Evolutionary conservation across 2,888 invertebrate species (phyloP).

Genomic region (Chymomyza caudatula): DNA sequence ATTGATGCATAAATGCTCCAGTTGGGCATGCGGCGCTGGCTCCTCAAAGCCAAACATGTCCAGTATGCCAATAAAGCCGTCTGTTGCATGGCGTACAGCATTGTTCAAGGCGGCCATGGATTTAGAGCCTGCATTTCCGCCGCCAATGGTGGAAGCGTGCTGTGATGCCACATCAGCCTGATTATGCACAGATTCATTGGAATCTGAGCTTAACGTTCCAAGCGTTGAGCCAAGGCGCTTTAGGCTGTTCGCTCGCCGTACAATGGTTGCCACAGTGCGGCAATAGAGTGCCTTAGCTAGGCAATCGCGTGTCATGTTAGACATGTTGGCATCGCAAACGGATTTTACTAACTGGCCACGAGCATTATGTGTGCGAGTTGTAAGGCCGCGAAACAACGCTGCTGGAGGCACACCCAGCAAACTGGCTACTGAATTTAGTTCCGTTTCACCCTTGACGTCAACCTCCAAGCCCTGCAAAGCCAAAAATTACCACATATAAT

Average conservation of each 20-base stretch:
- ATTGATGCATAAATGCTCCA: slow-evolving; percentile 96
- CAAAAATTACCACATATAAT: not conserved
- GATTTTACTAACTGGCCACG: slow-evolving; percentile 89
- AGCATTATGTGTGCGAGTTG: slow-evolving; percentile 88
- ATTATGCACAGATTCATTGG: slow-evolving; percentile 92
- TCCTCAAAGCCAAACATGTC: slow-evolving; percentile 99
- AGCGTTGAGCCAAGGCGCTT: slow-evolving; percentile 89
- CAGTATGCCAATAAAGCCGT: slow-evolving; percentile 95
- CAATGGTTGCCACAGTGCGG: slow-evolving; percentile 95
- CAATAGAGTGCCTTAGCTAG: slow-evolving; percentile 95
- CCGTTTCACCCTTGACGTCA: slow-evolving; percentile 88
- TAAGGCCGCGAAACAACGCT: slow-evolving; percentile 84
- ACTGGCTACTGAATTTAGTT: slow-evolving; percentile 91
- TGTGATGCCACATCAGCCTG: slow-evolving; percentile 91
- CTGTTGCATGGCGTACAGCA: slow-evolving; percentile 94
- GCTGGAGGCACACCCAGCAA: slow-evolving; percentile 83
- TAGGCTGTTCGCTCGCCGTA: slow-evolving; percentile 93
- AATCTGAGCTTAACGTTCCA: slow-evolving; percentile 91
- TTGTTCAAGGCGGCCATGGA: slow-evolving; percentile 95
- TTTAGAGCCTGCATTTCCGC: slow-evolving; percentile 89
- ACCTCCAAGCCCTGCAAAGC: slow-evolving; percentile 82
- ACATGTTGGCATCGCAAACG: slow-evolving; percentile 90
- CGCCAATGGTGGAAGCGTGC: slow-evolving; percentile 90
- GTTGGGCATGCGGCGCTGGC: slow-evolving; percentile 88
- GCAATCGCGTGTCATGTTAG: slow-evolving; percentile 92